Evolutionary conservation across 2,113 vertebrate species (phyloP).

Genomic region (Dipodomys merriami): DNA sequence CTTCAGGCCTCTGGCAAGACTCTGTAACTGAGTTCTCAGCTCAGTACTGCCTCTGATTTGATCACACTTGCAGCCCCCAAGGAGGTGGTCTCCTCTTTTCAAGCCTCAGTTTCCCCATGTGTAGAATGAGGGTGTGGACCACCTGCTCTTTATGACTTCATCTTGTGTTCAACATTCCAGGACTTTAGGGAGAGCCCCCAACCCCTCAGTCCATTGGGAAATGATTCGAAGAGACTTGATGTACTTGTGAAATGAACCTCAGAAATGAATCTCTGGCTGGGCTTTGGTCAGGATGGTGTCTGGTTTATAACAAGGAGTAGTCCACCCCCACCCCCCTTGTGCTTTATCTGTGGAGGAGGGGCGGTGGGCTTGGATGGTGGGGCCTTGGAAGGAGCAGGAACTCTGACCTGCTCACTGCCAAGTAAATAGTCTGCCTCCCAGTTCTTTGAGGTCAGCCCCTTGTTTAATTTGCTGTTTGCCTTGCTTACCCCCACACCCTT

Average conservation of each 20-base stretch:
- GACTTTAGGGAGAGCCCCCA: neutral
- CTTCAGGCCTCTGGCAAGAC: slow-evolving; percentile 6
- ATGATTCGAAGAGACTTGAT: slow-evolving; percentile 51
- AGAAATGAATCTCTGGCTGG: slow-evolving; percentile 58
- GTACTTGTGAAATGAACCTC: slow-evolving; percentile 55
- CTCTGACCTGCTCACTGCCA: neutral
- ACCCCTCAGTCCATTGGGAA: slow-evolving; percentile 29
- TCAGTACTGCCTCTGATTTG: neutral
- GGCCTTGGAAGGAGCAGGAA: neutral
- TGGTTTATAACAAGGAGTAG: slow-evolving; percentile 53
- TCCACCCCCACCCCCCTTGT: slow-evolving; percentile 1
- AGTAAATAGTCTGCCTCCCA: neutral
- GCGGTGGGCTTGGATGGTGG: neutral
- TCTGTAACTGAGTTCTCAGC: neutral
- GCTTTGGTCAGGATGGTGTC: slow-evolving; percentile 40
- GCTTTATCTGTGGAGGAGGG: neutral
- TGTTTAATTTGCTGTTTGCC: slow-evolving; percentile 42
- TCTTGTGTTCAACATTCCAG: neutral
- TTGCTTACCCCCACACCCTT: slow-evolving; percentile 47
- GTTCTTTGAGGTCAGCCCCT: slow-evolving; percentile 57
- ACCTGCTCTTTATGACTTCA: neutral
- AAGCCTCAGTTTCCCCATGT: slow-evolving; percentile 26
- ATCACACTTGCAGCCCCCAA: neutral
- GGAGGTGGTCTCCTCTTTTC: neutral
- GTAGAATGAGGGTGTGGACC: neutral